phyloP scores from a whole-genome alignment of 92 coral and sea anemone genomes.

The Galaxea fascicularis region DNA sequence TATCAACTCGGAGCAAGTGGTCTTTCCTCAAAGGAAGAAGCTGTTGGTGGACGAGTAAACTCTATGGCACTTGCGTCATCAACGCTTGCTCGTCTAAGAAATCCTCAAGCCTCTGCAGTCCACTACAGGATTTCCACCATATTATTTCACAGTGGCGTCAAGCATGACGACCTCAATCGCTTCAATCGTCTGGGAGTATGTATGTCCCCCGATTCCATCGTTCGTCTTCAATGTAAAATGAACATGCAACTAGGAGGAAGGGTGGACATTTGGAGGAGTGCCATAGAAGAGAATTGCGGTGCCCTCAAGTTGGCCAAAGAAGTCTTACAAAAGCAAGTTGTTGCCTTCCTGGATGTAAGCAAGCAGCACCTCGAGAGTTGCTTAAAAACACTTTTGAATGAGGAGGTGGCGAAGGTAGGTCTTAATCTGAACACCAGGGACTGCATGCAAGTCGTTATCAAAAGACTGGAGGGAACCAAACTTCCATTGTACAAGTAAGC shows the following conservation, averaged over 20 bases:
- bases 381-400: background rate
- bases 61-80: slow-evolving; percentile 71
- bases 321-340: slow-evolving; percentile 31
- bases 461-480: slow-evolving; percentile 10
- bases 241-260: background rate
- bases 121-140: background rate
- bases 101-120: slow-evolving; percentile 38
- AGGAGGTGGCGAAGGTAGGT: background rate
- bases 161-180: background rate
- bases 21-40: slow-evolving; percentile 10
- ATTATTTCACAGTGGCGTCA: background rate
- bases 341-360: background rate
- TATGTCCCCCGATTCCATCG: background rate
- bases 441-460: slow-evolving; percentile 11
- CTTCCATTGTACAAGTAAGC: slow-evolving; percentile 50
- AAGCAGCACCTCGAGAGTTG: background rate
- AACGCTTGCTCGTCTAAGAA: slow-evolving; percentile 59
- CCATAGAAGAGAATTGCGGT: slow-evolving; percentile 7
- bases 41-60: slow-evolving; percentile 13
- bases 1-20: slow-evolving; percentile 64
- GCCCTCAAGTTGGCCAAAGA: slow-evolving; percentile 27
- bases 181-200: background rate
- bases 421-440: background rate
- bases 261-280: background rate
- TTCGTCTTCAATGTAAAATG: background rate